A percentile compares a stretch with the other conserved stretches of the same genome.
These are phyloP conservation scores for Catharus minimus DNA, from an alignment of 2,113 vertebrate genomes.

Conservation along the genomic window DNA sequence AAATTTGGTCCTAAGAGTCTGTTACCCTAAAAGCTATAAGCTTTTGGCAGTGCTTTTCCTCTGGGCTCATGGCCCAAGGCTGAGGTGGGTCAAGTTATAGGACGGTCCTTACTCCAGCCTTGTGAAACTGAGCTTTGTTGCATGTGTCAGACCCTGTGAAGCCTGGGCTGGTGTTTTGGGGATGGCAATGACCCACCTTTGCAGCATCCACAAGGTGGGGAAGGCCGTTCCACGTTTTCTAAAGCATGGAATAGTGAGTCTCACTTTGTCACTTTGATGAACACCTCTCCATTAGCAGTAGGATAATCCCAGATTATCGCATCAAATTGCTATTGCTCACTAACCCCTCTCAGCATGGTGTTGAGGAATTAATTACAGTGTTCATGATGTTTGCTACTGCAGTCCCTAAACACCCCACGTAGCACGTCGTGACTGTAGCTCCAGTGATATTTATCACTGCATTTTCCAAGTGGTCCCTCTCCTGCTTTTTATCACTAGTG, in stretches of 20 bases:
- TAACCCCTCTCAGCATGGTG: not conserved
- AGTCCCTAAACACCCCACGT: not conserved
- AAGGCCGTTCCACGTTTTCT: not conserved
- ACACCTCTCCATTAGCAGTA: conserved; percentile 1
- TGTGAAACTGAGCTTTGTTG: not conserved
- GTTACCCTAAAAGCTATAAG: not conserved
- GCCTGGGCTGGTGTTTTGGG: not conserved
- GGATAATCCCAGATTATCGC: conserved; percentile 14
- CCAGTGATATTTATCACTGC: not conserved
- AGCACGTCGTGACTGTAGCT: not conserved
- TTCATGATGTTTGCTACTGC: not conserved
- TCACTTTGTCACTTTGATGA: conserved; percentile 26
- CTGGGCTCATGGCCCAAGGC: not conserved
- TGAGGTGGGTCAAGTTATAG: not conserved
- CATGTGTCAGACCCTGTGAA: not conserved
- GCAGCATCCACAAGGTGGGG: not conserved
- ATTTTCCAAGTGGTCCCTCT: conserved; percentile 34
- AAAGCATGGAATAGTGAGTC: not conserved
- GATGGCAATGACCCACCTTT: not conserved
- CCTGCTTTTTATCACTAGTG: conserved; percentile 19
- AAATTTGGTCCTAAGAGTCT: not conserved
- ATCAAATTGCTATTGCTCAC: not conserved
- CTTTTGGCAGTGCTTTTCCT: not conserved
- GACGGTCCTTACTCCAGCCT: not conserved
- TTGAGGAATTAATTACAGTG: conserved; percentile 43